Base-by-base conservation (phyloP, 37 sponge, comb jelly and placozoan species). In the Chondrilla cf. caribensis region DNA sequence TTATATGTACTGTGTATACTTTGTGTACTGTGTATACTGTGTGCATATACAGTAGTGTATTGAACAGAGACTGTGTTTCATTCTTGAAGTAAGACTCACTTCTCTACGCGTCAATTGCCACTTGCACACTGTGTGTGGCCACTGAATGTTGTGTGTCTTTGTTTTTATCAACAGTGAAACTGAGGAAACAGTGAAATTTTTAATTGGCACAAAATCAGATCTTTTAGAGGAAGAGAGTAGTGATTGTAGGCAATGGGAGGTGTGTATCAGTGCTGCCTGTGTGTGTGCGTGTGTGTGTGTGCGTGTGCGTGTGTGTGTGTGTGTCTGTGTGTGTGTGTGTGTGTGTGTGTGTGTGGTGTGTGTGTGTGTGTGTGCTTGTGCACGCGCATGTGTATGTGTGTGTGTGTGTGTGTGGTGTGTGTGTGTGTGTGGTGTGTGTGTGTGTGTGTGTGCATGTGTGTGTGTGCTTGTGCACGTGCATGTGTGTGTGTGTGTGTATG, bases 211-310 rank as follows among this genome's bases (percentile, higher is more conserved):
- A 4, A 4, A 68, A 37, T 35, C 19, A 3, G 70, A 68, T 37
- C 2, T 28, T 31, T 15, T 68, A 7, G 70, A 68, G 3, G 70
- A 68, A n/a, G 70, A 68, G 70, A 36, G 28, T 9, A 37, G 4
- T 2, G 37, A 68, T 37, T 31, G 70, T n/a, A 68, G 70, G 70
- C 3, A 31, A 37, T 68, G 70, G 70, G 70, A 68, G 70, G 70
- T 68, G 32, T 31, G 70, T 3, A n/a, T n/a, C n/a, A n/a, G n/a
- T n/a, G n/a, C n/a, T n/a, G n/a, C n/a, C n/a, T n/a, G 51, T 47
- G 51, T 47, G 51, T 47, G 51, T 47, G 51, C 11, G 51, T 47
- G 51, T 47, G 51, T 47, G 51, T 47, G 51, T 47, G 51, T 47
- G 51, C 11, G 51, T 47, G 51, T 47, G 51, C 11, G 51, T 47